Percentiles rank a stretch among this genome's conserved stretches.
Evolutionary conservation across 1,140 invertebrate genomes (phyloP).

Genomic region (Rhynchophorus ferrugineus): DNA sequence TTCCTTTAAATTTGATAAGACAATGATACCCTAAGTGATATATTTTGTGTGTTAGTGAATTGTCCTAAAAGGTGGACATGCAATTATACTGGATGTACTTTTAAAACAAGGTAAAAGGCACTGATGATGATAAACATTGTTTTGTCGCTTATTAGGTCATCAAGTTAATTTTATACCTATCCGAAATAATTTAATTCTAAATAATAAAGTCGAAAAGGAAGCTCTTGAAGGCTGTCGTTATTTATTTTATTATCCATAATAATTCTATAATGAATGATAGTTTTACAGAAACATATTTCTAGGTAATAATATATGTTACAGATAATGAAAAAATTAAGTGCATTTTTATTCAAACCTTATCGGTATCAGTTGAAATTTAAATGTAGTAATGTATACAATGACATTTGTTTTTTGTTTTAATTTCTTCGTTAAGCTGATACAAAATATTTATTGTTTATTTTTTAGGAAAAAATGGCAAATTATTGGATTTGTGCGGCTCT

Average conservation of each 20-base stretch:
- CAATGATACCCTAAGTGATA: background rate
- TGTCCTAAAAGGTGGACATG: background rate
- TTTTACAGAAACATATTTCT: no score
- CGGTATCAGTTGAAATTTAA: no score
- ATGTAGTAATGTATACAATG: no score
- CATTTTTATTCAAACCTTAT: no score
- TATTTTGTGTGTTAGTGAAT: background rate
- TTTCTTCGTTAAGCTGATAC: no score
- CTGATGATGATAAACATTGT: background rate
- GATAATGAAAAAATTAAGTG: no score
- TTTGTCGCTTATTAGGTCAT: constrained; percentile 1
- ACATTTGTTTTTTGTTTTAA: no score
- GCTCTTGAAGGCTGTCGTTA: background rate
- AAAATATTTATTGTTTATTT: background rate
- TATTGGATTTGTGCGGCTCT: constrained; percentile 16
- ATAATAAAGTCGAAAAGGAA: background rate
- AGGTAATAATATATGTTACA: no score
- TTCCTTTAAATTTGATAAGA: no score
- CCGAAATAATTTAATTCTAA: background rate
- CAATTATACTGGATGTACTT: constrained; percentile 1
- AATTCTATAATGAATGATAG: no score
- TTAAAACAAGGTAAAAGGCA: background rate
- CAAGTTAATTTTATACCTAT: background rate
- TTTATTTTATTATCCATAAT: no score
- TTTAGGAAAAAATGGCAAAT: constrained; percentile 13